Evolutionary conservation across 2,888 invertebrate species (phyloP).

Genomic region (Scrobipalpa costella): DNA sequence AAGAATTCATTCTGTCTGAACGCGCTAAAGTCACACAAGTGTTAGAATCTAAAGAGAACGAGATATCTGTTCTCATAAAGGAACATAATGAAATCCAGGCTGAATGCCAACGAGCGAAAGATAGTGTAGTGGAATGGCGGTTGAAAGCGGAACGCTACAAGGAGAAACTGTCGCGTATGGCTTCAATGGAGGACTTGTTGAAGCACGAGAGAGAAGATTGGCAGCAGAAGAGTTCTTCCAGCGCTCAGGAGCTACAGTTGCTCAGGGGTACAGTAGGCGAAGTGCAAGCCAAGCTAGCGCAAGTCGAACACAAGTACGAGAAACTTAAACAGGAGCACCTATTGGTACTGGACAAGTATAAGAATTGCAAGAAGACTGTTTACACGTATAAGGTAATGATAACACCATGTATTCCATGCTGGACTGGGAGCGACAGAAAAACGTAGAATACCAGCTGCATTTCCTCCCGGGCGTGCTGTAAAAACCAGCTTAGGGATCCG

Average conservation of each 20-base stretch:
- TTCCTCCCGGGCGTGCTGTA: too few species aligned
- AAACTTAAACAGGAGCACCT: slow-evolving; percentile 69
- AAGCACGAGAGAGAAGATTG: slow-evolving; percentile 68
- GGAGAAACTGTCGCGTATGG: slow-evolving; percentile 58
- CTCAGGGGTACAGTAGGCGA: slow-evolving; percentile 70
- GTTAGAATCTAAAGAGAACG: slow-evolving; percentile 75
- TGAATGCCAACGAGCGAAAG: slow-evolving; percentile 65
- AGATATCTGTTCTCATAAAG: slow-evolving; percentile 71
- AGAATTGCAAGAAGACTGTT: slow-evolving; percentile 82
- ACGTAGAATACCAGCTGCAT: too few species aligned
- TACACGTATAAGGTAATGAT: slow-evolving; percentile 84
- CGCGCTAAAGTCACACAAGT: slow-evolving; percentile 75
- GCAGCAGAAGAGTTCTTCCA: slow-evolving; percentile 55
- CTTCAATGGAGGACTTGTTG: slow-evolving; percentile 61
- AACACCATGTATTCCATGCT: too few species aligned
- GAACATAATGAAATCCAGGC: slow-evolving; percentile 66
- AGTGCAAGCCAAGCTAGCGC: slow-evolving; percentile 66
- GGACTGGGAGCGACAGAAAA: too few species aligned
- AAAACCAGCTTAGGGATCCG: too few species aligned
- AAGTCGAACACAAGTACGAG: slow-evolving; percentile 63
- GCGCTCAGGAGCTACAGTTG: slow-evolving; percentile 59
- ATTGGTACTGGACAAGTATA: slow-evolving; percentile 81
- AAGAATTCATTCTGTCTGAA: slow-evolving; percentile 75
- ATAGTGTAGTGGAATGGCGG: slow-evolving; percentile 60
- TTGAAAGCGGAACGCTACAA: slow-evolving; percentile 65